Conservation (phyloP, 2,113 vertebrate species). For the Labeo catla region DNA sequence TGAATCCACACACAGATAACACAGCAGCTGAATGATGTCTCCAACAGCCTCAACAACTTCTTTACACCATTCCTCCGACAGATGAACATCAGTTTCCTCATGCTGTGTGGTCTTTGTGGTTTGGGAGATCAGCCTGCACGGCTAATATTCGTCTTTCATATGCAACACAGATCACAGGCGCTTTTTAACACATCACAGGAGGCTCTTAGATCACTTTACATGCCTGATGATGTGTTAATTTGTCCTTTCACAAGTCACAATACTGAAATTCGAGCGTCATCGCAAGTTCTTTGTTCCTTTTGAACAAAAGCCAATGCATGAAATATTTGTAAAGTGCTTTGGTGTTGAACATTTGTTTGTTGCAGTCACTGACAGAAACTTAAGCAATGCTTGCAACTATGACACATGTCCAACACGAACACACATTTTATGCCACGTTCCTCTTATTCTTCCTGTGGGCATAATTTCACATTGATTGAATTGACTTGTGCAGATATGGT, state of each 20-base stretch:
- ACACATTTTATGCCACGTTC: neutral
- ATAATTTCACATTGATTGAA: neutral
- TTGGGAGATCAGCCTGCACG: constrained; percentile 10
- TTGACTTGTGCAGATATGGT: neutral
- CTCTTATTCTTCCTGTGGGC: neutral
- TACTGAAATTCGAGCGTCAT: neutral
- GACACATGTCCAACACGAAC: neutral
- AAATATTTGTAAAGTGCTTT: neutral
- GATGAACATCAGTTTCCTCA: constrained; percentile 23
- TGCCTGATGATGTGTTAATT: constrained; percentile 30
- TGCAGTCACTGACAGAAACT: neutral
- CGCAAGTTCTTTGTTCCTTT: neutral
- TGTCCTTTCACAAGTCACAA: neutral
- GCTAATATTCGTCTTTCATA: constrained; percentile 21
- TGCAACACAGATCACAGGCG: neutral
- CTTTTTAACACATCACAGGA: constrained; percentile 13
- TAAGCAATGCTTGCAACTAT: neutral
- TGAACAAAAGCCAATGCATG: neutral
- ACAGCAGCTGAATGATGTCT: constrained; percentile 9
- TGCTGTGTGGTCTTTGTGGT: constrained; percentile 53
- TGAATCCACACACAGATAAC: neutral
- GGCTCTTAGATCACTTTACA: constrained; percentile 10
- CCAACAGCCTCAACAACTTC: neutral
- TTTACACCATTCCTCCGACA: constrained; percentile 41
- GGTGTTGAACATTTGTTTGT: neutral